phyloP scores from a whole-genome alignment of 1,140 invertebrate genomes.

The Aphelinus atriplicis region DNA sequence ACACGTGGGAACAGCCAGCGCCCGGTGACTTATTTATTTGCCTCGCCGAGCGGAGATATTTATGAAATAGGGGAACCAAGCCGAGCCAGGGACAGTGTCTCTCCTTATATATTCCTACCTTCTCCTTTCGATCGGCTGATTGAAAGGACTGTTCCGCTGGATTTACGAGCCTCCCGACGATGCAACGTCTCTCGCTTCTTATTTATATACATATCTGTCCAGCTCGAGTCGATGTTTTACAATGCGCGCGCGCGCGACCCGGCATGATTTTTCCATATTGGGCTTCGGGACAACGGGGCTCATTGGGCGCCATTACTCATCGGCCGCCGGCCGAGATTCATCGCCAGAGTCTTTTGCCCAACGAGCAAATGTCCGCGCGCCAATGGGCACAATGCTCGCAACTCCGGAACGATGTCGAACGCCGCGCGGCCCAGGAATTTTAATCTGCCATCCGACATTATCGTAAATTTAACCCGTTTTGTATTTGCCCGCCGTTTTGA shows the following conservation, averaged over 20 bases:
- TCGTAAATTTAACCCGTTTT: too few relatives aligned
- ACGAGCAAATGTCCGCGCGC: too few relatives aligned
- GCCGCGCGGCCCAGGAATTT: neutral
- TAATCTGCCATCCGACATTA: neutral
- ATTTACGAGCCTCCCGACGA: constrained; percentile 30
- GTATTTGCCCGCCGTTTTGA: too few relatives aligned
- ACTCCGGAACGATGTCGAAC: neutral
- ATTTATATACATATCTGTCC: constrained; percentile 17
- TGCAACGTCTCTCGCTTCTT: constrained; percentile 3
- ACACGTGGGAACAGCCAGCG: neutral
- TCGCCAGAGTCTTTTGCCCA: neutral
- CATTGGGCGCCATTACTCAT: constrained; percentile 21
- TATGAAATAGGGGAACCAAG: constrained; percentile 33
- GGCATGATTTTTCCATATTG: neutral
- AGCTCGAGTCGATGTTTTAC: neutral
- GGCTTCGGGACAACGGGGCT: neutral
- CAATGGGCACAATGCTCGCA: too few relatives aligned
- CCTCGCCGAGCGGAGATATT: constrained; percentile 26
- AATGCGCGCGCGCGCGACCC: neutral
- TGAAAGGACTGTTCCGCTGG: constrained; percentile 22
- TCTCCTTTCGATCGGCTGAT: constrained; percentile 7
- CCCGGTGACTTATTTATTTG: constrained; percentile 36
- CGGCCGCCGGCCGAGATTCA: constrained; percentile 10
- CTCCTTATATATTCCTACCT: neutral
- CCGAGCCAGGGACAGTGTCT: too few relatives aligned